Evolutionary conservation across 2,113 vertebrate genomes (phyloP).

Genomic region (Sinocyclocheilus grahami): DNA sequence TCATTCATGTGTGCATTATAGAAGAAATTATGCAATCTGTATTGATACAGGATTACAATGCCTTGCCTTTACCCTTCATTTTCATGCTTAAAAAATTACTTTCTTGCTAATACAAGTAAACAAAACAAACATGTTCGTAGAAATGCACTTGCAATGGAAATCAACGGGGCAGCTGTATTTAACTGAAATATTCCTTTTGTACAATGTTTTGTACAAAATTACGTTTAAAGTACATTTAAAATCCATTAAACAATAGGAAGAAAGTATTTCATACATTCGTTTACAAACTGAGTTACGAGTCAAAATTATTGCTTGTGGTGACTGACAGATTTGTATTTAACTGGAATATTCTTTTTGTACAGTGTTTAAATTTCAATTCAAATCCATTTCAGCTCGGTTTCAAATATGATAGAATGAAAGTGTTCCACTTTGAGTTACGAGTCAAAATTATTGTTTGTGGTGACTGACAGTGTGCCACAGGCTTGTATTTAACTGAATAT

Average conservation of each 20-base stretch:
- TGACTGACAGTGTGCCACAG: too few species aligned
- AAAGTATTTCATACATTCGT: neutral
- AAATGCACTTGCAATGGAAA: neutral
- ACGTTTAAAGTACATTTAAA: neutral
- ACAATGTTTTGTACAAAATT: too few species aligned
- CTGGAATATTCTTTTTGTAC: too few species aligned
- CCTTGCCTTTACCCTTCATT: neutral
- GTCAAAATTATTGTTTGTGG: neutral
- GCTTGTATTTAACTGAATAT: too few species aligned
- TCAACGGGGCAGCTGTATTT: neutral
- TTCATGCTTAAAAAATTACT: neutral
- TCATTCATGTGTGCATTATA: conserved; percentile 28
- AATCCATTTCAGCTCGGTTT: too few species aligned
- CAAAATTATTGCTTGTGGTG: neutral
- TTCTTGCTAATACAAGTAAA: neutral
- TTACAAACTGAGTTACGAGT: neutral
- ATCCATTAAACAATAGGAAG: neutral
- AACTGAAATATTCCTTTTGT: neutral
- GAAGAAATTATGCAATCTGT: conserved; percentile 20
- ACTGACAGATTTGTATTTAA: too few species aligned
- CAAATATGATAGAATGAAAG: too few species aligned
- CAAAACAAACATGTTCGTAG: neutral
- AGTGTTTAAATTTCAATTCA: too few species aligned
- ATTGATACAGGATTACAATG: neutral
- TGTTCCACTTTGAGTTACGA: neutral